A percentile compares a stretch with the other conserved stretches of the same genome.
Conservation (phyloP, 2,888 invertebrate genomes). For the Platycheirus albimanus region DNA sequence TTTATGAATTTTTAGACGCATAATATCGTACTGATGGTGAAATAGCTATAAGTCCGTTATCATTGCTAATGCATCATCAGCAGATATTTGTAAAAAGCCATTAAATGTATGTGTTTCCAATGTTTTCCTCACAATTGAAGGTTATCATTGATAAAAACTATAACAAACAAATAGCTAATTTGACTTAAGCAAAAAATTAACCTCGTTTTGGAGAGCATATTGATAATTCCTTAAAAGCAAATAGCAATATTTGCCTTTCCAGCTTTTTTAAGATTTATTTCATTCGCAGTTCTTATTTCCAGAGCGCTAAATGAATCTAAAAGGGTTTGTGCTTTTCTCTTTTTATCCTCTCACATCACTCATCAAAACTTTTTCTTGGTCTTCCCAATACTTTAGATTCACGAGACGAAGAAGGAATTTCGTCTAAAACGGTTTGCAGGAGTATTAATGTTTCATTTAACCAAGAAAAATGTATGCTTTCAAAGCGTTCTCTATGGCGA, state of each 20-base stretch:
- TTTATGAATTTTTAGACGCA: not conserved
- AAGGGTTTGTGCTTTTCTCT: not conserved
- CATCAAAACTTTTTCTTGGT: not conserved
- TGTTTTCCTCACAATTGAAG: conserved; percentile 12
- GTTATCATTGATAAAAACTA: not conserved
- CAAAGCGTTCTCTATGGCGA: not conserved
- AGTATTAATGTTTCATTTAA: not conserved
- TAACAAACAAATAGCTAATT: not conserved
- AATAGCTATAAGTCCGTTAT: not conserved
- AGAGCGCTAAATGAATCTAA: not conserved
- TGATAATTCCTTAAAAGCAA: not conserved
- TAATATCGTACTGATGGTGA: not conserved
- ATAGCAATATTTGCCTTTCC: not conserved
- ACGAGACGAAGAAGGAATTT: not conserved
- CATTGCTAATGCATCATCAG: not conserved
- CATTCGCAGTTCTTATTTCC: not conserved
- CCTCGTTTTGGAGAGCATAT: not conserved
- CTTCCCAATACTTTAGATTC: not conserved
- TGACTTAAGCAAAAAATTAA: not conserved
- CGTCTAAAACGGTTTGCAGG: not conserved
- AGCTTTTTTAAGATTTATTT: not conserved
- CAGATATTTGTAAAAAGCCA: not conserved
- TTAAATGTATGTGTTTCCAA: not conserved
- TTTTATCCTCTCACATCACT: not conserved
- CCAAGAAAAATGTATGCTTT: not conserved